Evolutionary conservation across 2,113 vertebrate genomes (phyloP), one percentile per base, ranked within the genome.

Genomic region (Solea solea): DNA sequence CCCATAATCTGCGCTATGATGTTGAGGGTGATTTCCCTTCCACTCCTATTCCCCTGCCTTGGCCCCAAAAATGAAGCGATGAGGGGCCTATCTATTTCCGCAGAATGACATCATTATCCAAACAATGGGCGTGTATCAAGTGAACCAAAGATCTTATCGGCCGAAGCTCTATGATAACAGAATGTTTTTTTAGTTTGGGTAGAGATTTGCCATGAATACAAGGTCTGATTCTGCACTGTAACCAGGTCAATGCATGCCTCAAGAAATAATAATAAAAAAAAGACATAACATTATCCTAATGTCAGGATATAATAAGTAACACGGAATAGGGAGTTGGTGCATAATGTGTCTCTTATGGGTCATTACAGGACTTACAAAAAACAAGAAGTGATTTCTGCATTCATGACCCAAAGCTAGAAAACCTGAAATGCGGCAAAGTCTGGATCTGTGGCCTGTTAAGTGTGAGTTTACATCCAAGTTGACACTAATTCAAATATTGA

Each of bases 81-180:
- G 9, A 60, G 65, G 49, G 61, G 73, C 70, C 77, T 48, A 67
- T 72, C 74, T 71, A 75, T 81, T 89, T 90, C 82, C 50, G 44
- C 64, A 50, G 76, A 59, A 78, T 91, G 90, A 92, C 86, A 89
- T 91, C 90, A 92, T 86, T 82, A 78, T 69, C 81, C 72, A 90
- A 91, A 90, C 89, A 92, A 87, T 41, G 75, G 85, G 83, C 52
- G 77, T 83, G 61, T 56, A 77, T 81, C 70, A 28, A 68, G 71
- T 34, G 62, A 64, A 72, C 54, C 69, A 63, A 72, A 87, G 91
- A 92, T 91, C 72, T 62, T 86, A 90, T 93, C 90, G 1, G 49
- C 27, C 62, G 41, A 73, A 48, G 46, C 64, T 66, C n/a, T 53
- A 44, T 48, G 74, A 82, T 65, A 74, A 69, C 44, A 57, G 34